A percentile compares a stretch with the other conserved stretches of the same genome.
Conservation (phyloP, 1,140 invertebrate species). For the Oryctes rhinoceros region DNA sequence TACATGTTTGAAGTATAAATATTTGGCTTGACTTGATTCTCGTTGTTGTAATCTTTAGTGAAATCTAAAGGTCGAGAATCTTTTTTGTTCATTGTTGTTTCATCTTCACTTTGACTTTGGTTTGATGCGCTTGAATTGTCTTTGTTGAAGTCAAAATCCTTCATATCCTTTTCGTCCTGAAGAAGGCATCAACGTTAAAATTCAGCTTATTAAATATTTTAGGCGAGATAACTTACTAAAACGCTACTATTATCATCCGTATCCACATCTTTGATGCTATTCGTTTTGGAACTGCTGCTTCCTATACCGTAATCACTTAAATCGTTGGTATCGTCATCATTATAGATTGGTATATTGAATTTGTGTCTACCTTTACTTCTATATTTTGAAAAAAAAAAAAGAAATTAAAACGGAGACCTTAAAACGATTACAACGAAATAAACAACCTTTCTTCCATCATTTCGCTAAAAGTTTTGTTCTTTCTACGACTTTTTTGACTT, state of each 20-base stretch:
- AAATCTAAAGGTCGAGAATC: conserved; percentile 11
- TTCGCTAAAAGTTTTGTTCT: conserved; percentile 92
- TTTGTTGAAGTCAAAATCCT: conserved; percentile 50
- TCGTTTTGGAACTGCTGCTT: conserved; percentile 77
- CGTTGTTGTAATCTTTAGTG: neutral
- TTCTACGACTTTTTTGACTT: conserved; percentile 73
- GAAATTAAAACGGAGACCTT: neutral
- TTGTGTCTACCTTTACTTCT: conserved; percentile 64
- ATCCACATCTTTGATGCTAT: conserved; percentile 66
- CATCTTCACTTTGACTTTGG: conserved; percentile 56
- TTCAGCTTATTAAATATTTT: neutral
- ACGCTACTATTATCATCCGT: conserved; percentile 59
- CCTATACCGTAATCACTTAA: conserved; percentile 83
- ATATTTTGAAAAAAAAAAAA: conserved; percentile 14
- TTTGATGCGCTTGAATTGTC: conserved; percentile 51
- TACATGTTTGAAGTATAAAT: conserved; percentile 7
- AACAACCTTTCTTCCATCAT: conserved; percentile 88
- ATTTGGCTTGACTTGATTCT: conserved; percentile 31
- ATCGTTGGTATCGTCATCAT: conserved; percentile 84
- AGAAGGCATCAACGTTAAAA: conserved; percentile 30
- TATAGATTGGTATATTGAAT: conserved; percentile 67
- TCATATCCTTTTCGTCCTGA: conserved; percentile 56
- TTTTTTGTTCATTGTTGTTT: conserved; percentile 42
- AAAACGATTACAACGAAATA: neutral
- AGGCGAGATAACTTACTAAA: conserved; percentile 49